These are phyloP conservation scores for Volucella inanis DNA, from an alignment of 2,888 invertebrate species.

Conservation along the genomic window DNA sequence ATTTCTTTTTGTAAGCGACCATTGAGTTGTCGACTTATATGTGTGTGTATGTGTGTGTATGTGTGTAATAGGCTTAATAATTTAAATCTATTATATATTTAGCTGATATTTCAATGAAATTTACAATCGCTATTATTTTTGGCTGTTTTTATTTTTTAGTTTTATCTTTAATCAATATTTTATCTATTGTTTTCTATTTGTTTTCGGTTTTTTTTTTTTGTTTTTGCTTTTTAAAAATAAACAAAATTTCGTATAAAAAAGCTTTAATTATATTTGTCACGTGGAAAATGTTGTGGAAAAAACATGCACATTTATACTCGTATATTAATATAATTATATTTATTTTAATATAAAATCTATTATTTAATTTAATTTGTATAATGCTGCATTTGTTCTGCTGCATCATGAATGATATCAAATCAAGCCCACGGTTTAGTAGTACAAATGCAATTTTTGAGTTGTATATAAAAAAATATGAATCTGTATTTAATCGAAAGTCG, in stretches of 20 bases:
- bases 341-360: constrained; percentile 71
- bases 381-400: constrained; percentile 51
- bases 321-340: constrained; percentile 3
- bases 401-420: constrained; percentile 48
- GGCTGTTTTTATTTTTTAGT: constrained; percentile 39
- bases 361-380: constrained; percentile 56
- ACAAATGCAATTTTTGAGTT: constrained; percentile 72
- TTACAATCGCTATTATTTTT: constrained; percentile 68
- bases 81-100: constrained; percentile 65
- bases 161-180: constrained; percentile 5
- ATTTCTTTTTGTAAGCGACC: constrained; percentile 40
- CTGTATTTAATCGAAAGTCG: constrained; percentile 70
- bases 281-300: constrained; percentile 55
- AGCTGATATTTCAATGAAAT: constrained; percentile 70
- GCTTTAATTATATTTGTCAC: constrained; percentile 70
- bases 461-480: constrained; percentile 74
- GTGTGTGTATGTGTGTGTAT: neutral
- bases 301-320: constrained; percentile 62
- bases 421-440: constrained; percentile 67
- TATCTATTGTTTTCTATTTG: constrained; percentile 29
- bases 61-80: constrained; percentile 66
- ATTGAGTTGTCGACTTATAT: constrained; percentile 20
- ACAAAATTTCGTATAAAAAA: constrained; percentile 68
- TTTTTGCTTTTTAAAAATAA: constrained; percentile 33
- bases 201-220: constrained; percentile 24